Base-by-base conservation (phyloP, 2,888 invertebrate species). In the Cheilosia impressa region DNA sequence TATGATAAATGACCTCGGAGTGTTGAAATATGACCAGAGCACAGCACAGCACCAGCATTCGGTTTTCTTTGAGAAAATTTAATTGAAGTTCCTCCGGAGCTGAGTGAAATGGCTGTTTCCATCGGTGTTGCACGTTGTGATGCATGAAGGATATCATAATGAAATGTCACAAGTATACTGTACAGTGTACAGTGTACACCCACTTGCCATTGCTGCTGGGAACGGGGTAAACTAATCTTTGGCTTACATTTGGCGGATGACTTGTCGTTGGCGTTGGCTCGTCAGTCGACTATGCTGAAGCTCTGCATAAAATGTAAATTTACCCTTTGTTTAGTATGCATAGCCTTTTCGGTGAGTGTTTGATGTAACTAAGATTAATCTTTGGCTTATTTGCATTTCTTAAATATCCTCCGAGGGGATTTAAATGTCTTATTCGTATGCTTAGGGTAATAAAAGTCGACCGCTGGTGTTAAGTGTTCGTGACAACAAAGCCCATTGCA, bases 301-400 rank as follows among this genome's bases (percentile, higher is more conserved):
- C 73, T 75, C 38, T 65, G 22, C 50, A 78, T 63, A 69, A 81
- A 81, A 85, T 85, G 85, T 53, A 85, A 85, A 85, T 85, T 72
- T 81, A 77, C 71, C 81, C 81, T 76, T 81, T 81, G 85, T 77
- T 85, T 85, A 85, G 81, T 85, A 85, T 85, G 85, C 85, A 85
- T 85, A 85, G 85, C 68, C 76, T 85, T 85, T 85, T 81, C 76
- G 76, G 85, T 72, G 85, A 85, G 81, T 85, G 85, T 85, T 85
- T 85, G 85, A 85, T 85, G 85, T 85, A 76, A 85, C 81, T 81
- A 76, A 85, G 85, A 85, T 85, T 85, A 85, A 85, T 85, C 85
- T 85, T 72, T 76, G 68, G 81, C 85, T 85, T 85, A 85, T 85
- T 85, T 85, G 85, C 85, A 85, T 85, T 85, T 85, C 85, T 85